Percentiles rank a stretch among this genome's conserved stretches.
Evolutionary conservation across 2,113 vertebrate genomes (phyloP).

Genomic region (Centropus unirufus): DNA sequence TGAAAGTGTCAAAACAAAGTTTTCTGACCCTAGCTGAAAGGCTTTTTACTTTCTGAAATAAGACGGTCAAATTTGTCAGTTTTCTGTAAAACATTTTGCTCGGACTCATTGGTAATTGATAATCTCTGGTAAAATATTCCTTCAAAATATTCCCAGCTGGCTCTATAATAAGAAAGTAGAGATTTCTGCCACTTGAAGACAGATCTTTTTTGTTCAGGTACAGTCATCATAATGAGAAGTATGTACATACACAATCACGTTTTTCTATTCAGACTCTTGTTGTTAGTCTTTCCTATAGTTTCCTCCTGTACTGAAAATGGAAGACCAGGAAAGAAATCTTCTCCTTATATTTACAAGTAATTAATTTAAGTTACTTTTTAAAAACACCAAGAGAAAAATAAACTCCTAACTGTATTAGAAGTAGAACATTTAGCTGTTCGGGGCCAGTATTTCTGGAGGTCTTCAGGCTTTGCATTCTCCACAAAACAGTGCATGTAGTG

Average conservation of each 20-base stretch:
- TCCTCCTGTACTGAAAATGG: background rate
- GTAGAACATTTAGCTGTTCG: background rate
- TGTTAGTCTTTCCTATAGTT: background rate
- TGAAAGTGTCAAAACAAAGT: constrained; percentile 46
- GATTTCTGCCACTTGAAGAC: constrained; percentile 18
- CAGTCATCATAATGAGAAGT: constrained; percentile 13
- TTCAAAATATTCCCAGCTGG: constrained; percentile 62
- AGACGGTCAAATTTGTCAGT: constrained; percentile 18
- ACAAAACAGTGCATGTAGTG: background rate
- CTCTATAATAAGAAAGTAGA: constrained; percentile 30
- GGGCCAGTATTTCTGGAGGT: background rate
- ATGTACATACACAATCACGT: background rate
- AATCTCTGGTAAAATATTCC: constrained; percentile 52
- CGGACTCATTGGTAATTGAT: background rate
- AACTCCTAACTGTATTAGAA: background rate
- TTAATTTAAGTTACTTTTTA: background rate
- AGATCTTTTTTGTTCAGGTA: constrained; percentile 26
- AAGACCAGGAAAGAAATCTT: background rate
- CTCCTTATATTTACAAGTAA: background rate
- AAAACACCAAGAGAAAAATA: background rate
- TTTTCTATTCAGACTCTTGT: background rate
- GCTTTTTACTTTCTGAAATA: constrained; percentile 12
- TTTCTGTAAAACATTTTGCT: constrained; percentile 56
- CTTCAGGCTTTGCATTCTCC: background rate
- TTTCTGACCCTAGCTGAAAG: constrained; percentile 15